Conservation (phyloP, 2,113 vertebrate species). For the Rhynchomys soricoides region DNA sequence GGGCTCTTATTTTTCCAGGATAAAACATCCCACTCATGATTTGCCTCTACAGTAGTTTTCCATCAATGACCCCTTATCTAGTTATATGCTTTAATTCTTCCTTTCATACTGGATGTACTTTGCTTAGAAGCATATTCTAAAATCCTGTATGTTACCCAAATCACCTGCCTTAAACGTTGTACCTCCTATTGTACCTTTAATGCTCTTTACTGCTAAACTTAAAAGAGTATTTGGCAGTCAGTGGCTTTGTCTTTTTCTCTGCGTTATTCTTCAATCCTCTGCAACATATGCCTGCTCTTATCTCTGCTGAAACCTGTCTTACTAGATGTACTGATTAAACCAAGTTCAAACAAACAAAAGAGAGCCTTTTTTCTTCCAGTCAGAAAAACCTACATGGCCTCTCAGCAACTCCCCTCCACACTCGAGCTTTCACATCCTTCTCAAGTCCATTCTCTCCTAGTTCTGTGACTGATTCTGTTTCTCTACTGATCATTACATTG, state of each 20-base stretch:
- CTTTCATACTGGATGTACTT: neutral
- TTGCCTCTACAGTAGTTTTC: neutral
- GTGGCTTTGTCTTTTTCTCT: slow-evolving; percentile 29
- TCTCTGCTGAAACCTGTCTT: slow-evolving; percentile 2
- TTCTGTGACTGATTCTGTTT: neutral
- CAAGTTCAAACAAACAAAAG: neutral
- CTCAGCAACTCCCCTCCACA: neutral
- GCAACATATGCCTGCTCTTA: slow-evolving; percentile 27
- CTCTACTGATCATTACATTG: neutral
- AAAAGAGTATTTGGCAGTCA: neutral
- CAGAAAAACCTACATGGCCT: neutral
- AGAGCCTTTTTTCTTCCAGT: neutral
- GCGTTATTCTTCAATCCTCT: neutral
- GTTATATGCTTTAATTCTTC: neutral
- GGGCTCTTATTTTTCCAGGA: neutral
- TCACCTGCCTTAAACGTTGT: neutral
- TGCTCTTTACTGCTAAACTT: neutral
- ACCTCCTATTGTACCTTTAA: slow-evolving; percentile 19
- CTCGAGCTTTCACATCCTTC: neutral
- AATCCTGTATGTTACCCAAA: slow-evolving; percentile 36
- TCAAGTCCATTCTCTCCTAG: neutral
- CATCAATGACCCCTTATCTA: neutral
- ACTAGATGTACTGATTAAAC: slow-evolving; percentile 29
- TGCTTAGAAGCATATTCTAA: neutral
- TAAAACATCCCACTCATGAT: neutral